Evolutionary conservation across 2,797 vertebrate species (phyloP).

Genomic region (Rallus crepitans): DNA sequence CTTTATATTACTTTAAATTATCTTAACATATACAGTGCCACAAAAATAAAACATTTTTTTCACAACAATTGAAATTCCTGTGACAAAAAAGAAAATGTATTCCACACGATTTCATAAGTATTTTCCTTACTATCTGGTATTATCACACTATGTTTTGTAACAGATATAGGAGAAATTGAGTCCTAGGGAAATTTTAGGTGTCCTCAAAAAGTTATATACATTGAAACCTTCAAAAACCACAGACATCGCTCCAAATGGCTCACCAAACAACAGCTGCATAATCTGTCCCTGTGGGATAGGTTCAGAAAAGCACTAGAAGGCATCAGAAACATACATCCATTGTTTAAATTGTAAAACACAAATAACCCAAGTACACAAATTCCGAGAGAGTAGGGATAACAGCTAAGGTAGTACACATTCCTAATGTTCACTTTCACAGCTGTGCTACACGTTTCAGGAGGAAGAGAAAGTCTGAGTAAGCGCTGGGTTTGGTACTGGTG

Average conservation of each 20-base stretch:
- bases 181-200: constrained; percentile 81
- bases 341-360: constrained; percentile 89
- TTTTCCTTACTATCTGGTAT: constrained; percentile 78
- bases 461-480: constrained; percentile 83
- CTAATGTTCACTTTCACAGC: constrained; percentile 96
- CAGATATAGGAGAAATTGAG: constrained; percentile 86
- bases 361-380: constrained; percentile 87
- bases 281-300: constrained; percentile 78
- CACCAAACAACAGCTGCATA: constrained; percentile 84
- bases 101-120: constrained; percentile 78
- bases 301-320: constrained; percentile 85
- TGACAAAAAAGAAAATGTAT: constrained; percentile 76
- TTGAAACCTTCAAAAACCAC: constrained; percentile 89
- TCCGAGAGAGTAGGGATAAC: constrained; percentile 87
- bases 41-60: constrained; percentile 84
- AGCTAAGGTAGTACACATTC: constrained; percentile 91
- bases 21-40: constrained; percentile 86
- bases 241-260: constrained; percentile 84
- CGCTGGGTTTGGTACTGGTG: constrained; percentile 85
- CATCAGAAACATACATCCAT: constrained; percentile 90
- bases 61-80: constrained; percentile 80
- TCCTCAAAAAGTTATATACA: constrained; percentile 91
- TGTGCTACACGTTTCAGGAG: constrained; percentile 93
- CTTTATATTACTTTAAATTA: constrained; percentile 82
- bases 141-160: constrained; percentile 80